Evolutionary conservation across 2,888 invertebrate genomes (phyloP).

Genomic region (Carabus problematicus): DNA sequence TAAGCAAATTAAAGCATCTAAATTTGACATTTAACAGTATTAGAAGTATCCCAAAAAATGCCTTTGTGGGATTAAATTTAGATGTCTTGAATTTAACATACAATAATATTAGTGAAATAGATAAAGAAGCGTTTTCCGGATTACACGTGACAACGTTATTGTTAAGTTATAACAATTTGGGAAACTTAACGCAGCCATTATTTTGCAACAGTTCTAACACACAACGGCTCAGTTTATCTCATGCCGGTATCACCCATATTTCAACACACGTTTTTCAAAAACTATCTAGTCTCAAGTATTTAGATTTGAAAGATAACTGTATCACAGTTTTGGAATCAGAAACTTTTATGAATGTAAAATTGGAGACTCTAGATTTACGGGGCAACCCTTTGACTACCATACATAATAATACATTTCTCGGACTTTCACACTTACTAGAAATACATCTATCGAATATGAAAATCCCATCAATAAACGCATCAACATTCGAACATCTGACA

Average conservation of each 20-base stretch:
- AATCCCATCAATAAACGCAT: slow-evolving; percentile 19
- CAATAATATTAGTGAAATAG: slow-evolving; percentile 25
- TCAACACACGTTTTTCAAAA: slow-evolving; percentile 7
- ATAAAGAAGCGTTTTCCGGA: slow-evolving; percentile 9
- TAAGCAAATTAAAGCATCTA: background rate
- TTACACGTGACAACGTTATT: slow-evolving; percentile 17
- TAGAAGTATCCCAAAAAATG: background rate
- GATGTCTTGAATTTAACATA: slow-evolving; percentile 25
- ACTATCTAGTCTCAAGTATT: slow-evolving; percentile 12
- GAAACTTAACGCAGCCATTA: background rate
- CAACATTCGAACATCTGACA: slow-evolving; percentile 12
- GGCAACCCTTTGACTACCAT: slow-evolving; percentile 16
- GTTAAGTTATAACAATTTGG: slow-evolving; percentile 23
- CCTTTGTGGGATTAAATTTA: slow-evolving; percentile 22
- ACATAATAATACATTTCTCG: slow-evolving; percentile 20
- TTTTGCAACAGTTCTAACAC: background rate
- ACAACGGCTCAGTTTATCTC: slow-evolving; percentile 21
- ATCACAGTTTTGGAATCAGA: slow-evolving; percentile 13
- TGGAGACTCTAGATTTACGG: slow-evolving; percentile 21
- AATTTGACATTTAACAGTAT: slow-evolving; percentile 5
- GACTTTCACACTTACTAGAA: slow-evolving; percentile 15
- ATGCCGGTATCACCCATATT: slow-evolving; percentile 27
- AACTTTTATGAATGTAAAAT: slow-evolving; percentile 21
- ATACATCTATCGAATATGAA: slow-evolving; percentile 17
- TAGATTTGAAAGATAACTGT: slow-evolving; percentile 19